A percentile compares a stretch with the other conserved stretches of the same genome.
phyloP scores from a whole-genome alignment of 2,113 vertebrate genomes.

The Cephalophus harveyi region DNA sequence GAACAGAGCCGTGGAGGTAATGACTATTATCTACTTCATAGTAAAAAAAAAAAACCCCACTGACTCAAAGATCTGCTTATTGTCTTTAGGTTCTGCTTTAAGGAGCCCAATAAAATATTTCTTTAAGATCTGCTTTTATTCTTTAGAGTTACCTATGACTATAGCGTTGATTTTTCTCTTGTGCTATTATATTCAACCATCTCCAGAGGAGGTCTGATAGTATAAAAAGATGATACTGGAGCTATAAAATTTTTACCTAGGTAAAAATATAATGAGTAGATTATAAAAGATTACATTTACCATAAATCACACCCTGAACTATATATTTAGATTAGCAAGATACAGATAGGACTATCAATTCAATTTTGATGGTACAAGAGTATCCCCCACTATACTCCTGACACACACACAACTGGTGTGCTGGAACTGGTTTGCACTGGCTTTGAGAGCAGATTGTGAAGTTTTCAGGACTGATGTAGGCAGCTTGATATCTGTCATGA shows the following conservation, averaged over 20 bases:
- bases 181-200: not conserved
- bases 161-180: slow-evolving; percentile 18
- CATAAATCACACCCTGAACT: not conserved
- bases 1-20: slow-evolving; percentile 18
- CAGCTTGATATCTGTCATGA: not conserved
- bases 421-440: not conserved
- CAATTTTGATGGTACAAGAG: not conserved
- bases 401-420: not conserved
- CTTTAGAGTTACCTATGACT: not conserved
- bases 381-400: fast-evolving
- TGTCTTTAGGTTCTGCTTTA: not conserved
- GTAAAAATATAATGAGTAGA: not conserved
- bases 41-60: not conserved
- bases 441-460: not conserved
- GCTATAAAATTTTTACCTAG: not conserved
- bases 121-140: slow-evolving; percentile 26
- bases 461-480: not conserved
- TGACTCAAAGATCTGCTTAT: not conserved
- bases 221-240: not conserved
- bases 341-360: not conserved
- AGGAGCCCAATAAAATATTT: not conserved
- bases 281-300: not conserved
- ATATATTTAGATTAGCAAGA: not conserved
- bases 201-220: not conserved
- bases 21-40: not conserved